Evolutionary conservation across 2,113 vertebrate genomes (phyloP), one percentile per base, ranked within the genome.

Genomic region (Brachirus orientalis): DNA sequence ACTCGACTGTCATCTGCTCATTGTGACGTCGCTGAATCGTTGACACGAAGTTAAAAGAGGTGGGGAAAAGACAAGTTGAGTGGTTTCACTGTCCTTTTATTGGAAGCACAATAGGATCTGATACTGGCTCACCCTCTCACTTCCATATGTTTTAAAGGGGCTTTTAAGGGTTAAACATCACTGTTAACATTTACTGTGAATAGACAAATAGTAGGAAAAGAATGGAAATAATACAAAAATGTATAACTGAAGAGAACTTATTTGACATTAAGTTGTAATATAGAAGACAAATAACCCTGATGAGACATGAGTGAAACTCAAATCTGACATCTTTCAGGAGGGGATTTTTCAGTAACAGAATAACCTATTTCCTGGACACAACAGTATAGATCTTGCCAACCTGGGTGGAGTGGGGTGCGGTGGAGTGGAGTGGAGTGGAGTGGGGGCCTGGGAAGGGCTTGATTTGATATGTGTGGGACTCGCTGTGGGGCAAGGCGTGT

Each of bases 381-480:
- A 61, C 62, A 6, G 74, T 69, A 8, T 12, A 33, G 58, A 44
- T 58, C 20, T 72, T 33, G 52, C 44, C 10, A 45, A 4, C 10
- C 51, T 19, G 62, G 56, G 60, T 41, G 17, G 54, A 28, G 48
- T 51, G 35, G 35, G 4, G 4, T 37, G 10, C 14, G 1, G 17
- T 7, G 46, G 54, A 57, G 45, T 3, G 33, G 33, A 41, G 60
- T 40, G 50, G 14, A 9, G n/a, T 6, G 46, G 54, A 57, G 41
- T 2, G 35, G 37, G 46, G 60, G 44, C 54, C 51, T 41, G 2
- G 33, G 35, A 38, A 20, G 22, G 35, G 10, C 69, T 84, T 72
- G 50, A 87, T 83, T 53, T 79, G 84, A 89, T 90, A 84, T 68
- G 74, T 83, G 88, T 89, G 90, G 80, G 89, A 91, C 75, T 69